Evolutionary conservation across 2,888 invertebrate species (phyloP).

Genomic region (Automeris io): DNA sequence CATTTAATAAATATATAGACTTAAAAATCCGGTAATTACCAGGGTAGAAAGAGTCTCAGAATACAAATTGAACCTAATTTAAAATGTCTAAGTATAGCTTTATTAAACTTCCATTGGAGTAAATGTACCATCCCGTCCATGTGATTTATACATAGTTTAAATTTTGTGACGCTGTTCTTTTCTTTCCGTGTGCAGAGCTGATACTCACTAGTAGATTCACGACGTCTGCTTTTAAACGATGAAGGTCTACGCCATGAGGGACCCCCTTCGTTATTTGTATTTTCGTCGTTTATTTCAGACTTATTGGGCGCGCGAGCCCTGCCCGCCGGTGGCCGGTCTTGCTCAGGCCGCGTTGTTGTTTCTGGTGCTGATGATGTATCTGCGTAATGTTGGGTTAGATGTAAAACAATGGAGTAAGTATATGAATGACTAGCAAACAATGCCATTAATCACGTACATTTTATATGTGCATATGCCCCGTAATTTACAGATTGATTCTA

Average conservation of each 20-base stretch:
- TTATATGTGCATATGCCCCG: no score
- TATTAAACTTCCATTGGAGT: no score
- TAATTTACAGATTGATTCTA: no score
- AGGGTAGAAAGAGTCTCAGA: no score
- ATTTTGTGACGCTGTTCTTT: neutral
- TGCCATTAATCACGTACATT: no score
- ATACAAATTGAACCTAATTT: no score
- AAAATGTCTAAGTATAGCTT: no score
- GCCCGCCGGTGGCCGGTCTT: conserved; percentile 60
- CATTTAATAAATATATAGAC: no score
- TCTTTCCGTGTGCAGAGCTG: neutral
- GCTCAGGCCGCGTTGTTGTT: conserved; percentile 58
- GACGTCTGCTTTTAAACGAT: conserved; percentile 51
- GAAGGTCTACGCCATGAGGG: conserved; percentile 66
- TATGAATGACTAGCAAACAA: no score
- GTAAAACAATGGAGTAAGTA: conserved; percentile 14
- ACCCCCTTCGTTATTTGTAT: conserved; percentile 41
- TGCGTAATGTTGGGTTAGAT: conserved; percentile 21
- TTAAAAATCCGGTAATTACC: no score
- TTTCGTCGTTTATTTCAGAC: conserved; percentile 32
- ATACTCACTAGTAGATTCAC: conserved; percentile 50
- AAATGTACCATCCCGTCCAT: no score
- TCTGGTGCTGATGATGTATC: conserved; percentile 54
- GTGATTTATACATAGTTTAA: no score
- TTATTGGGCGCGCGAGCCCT: conserved; percentile 54